Evolutionary conservation across 2,888 invertebrate species (phyloP).

Genomic region (Agonopterix alstromeriana): DNA sequence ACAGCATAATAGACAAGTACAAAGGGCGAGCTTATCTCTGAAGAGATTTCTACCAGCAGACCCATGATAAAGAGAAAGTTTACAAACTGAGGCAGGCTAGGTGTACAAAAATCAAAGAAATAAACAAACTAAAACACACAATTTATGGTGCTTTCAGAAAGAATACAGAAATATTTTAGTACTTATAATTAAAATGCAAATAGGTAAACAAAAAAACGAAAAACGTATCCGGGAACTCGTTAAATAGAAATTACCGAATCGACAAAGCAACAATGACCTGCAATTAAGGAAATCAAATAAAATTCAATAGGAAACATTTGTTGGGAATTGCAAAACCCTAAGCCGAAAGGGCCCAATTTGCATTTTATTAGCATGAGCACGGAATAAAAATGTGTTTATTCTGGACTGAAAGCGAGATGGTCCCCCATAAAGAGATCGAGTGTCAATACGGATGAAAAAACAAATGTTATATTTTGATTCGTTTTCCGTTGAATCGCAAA

Average conservation of each 20-base stretch:
- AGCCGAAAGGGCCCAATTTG: conserved; percentile 64
- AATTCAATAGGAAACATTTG: conserved; percentile 68
- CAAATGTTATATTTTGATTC: conserved; percentile 35
- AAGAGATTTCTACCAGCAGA: no score
- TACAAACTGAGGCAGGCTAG: no score
- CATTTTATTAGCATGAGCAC: conserved; percentile 69
- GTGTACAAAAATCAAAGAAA: no score
- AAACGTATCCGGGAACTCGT: neutral
- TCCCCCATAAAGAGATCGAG: conserved; percentile 53
- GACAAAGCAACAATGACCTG: conserved; percentile 25
- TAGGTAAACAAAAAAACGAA: neutral
- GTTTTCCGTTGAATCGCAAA: conserved; percentile 33
- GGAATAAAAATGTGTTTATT: conserved; percentile 72
- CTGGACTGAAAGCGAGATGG: conserved; percentile 56
- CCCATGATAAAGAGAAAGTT: no score
- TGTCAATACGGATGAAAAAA: conserved; percentile 46
- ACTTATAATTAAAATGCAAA: neutral
- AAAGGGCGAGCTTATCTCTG: no score
- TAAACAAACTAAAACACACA: no score
- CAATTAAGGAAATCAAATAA: conserved; percentile 63
- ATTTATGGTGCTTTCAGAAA: no score
- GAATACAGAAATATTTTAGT: no score
- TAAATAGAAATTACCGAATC: conserved; percentile 4
- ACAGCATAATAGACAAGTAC: no score
- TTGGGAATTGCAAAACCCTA: conserved; percentile 62